Evolutionary conservation across 2,797 vertebrate species (phyloP), one percentile per base, ranked within the genome.

Genomic region (Rhyacichthys aspro): DNA sequence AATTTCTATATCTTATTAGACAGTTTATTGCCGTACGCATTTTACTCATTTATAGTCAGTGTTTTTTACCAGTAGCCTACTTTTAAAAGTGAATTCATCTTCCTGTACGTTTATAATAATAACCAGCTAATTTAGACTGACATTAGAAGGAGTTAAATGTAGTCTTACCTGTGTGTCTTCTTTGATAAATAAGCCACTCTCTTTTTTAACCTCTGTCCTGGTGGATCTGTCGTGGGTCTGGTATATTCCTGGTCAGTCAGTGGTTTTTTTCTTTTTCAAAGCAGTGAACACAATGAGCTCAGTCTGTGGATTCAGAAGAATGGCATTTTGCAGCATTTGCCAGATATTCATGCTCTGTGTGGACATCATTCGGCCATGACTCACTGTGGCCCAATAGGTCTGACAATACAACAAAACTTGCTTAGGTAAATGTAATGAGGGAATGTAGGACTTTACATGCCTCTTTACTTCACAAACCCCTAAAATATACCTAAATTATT

Each of bases 221-320:
- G 4, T 28, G 18, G 59, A n/a, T n/a, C n/a, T n/a, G n/a, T 55
- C 44, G 43, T 47, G 59, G 34, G 62, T 68, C 58, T 72, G 55
- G 74, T 18, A 74, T 72, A 69, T 73, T 78, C 81, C 68, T 80
- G 73, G 67, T 81, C 62, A 67, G 68, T 76, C 84, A 56, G 69
- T 73, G 59, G 60, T 59, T 77, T 78, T 79, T 82, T 59, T 82
- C 74, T 77, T 81, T 83, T 63, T 83, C 72, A 52, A 87, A 70
- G 72, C 69, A 72, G 44, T 81, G 50, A 78, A 80, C 28, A 83
- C 82, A 89, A 83, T 70, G 72, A 81, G 41, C 72, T 36, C 42
- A 23, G 39, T 74, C 47, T 28, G 39, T 74, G 65, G 71, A 59
- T 54, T 68, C 43, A 55, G 43, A 75, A 70, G 45, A 82, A 71